Percentiles rank a stretch among this genome's conserved stretches.
phyloP scores from a whole-genome alignment of 2,797 vertebrate species.

The Alcedo quadribrachys region DNA sequence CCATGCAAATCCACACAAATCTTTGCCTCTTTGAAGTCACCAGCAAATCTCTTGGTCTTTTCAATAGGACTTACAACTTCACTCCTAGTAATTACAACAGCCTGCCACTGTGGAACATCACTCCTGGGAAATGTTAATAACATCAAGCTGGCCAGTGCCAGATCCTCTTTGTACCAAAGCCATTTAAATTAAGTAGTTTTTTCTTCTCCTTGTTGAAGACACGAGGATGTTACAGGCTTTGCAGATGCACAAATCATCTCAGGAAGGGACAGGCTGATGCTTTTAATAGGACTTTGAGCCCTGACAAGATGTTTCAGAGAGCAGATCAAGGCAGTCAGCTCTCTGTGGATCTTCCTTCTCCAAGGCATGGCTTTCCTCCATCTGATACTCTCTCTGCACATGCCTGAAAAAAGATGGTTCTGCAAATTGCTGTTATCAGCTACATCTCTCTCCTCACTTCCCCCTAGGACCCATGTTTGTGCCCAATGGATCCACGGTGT shows the following conservation, averaged over 20 bases:
- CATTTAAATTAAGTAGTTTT: slow-evolving; percentile 34
- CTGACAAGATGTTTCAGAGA: background rate
- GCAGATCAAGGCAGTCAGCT: background rate
- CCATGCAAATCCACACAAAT: slow-evolving; percentile 60
- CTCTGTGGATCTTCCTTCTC: background rate
- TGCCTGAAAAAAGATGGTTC: background rate
- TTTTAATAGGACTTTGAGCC: background rate
- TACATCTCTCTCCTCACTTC: background rate
- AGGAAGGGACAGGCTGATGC: background rate
- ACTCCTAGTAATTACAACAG: slow-evolving; percentile 65
- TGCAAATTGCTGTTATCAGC: background rate
- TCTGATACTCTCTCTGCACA: background rate
- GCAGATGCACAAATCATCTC: background rate
- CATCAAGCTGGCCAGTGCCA: slow-evolving; percentile 39
- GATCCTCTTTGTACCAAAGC: slow-evolving; percentile 37
- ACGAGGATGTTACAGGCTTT: background rate
- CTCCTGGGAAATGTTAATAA: slow-evolving; percentile 54
- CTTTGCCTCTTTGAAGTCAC: slow-evolving; percentile 55
- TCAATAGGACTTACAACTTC: slow-evolving; percentile 64
- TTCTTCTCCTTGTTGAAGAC: slow-evolving; percentile 13
- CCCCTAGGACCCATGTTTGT: background rate
- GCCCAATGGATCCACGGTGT: fast-evolving
- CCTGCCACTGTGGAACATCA: slow-evolving; percentile 51
- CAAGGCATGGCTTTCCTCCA: background rate
- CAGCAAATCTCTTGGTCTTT: slow-evolving; percentile 55